phyloP scores from a whole-genome alignment of 2,797 vertebrate species.

The Leptatherina wallacei region DNA sequence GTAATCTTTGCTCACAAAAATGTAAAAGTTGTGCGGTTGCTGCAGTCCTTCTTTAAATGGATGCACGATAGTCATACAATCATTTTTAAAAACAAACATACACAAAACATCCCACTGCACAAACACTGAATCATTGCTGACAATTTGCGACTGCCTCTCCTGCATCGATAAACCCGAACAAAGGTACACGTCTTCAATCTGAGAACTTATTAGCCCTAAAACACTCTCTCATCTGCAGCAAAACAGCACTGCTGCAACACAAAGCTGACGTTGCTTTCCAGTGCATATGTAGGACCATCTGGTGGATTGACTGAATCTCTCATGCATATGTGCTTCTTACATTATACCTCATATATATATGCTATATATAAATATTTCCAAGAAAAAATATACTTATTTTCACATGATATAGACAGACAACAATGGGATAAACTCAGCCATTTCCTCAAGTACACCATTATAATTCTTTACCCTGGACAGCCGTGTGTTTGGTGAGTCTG shows the following conservation, averaged over 20 bases:
- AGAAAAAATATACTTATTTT: slow-evolving; percentile 53
- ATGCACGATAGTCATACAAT: background rate
- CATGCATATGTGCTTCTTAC: slow-evolving; percentile 37
- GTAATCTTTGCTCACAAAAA: slow-evolving; percentile 2
- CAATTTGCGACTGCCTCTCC: slow-evolving; percentile 15
- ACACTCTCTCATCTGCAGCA: slow-evolving; percentile 7
- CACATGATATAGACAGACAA: slow-evolving; percentile 20
- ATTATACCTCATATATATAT: slow-evolving; percentile 12
- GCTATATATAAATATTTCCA: slow-evolving; percentile 41
- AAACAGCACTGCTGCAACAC: slow-evolving; percentile 11
- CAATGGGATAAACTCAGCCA: slow-evolving; percentile 14
- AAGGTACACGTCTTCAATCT: slow-evolving; percentile 12
- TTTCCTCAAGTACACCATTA: slow-evolving; percentile 11
- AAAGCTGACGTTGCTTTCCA: slow-evolving; percentile 27
- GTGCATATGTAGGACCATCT: slow-evolving; percentile 42
- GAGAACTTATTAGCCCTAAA: slow-evolving; percentile 18
- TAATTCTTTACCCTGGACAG: slow-evolving; percentile 23
- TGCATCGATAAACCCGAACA: background rate
- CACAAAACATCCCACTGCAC: slow-evolving; percentile 26
- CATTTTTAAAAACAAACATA: background rate
- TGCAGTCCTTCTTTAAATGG: slow-evolving; percentile 10
- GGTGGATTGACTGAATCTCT: slow-evolving; percentile 18
- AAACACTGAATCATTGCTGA: slow-evolving; percentile 17
- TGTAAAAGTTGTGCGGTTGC: slow-evolving; percentile 9
- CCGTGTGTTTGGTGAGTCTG: slow-evolving; percentile 20